Percentiles rank a stretch among this genome's conserved stretches.
These are phyloP conservation scores for Apteryx owenii DNA, from an alignment of 2,113 vertebrate genomes.

Conservation along the genomic window DNA sequence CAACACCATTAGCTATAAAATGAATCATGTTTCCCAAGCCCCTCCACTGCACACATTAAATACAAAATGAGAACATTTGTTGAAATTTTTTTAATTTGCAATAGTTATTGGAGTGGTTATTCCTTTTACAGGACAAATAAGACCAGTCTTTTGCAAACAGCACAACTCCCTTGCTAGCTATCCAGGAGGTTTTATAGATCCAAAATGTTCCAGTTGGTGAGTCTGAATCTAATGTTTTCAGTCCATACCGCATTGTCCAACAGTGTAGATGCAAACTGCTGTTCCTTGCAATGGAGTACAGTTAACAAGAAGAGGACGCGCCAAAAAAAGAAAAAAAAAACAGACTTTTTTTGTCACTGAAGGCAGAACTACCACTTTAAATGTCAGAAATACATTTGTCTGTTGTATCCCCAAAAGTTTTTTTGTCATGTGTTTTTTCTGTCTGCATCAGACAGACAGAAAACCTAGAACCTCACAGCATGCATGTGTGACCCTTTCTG, in stretches of 20 bases:
- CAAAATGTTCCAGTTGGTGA: not conserved
- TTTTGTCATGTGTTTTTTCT: not conserved
- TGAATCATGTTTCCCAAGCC: not conserved
- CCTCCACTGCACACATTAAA: not conserved
- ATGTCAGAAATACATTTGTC: not conserved
- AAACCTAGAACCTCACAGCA: not conserved
- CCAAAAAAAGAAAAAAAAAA: not conserved
- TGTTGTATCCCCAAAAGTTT: not conserved
- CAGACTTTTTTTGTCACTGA: not conserved
- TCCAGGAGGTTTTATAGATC: not conserved
- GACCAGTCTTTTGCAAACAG: not conserved
- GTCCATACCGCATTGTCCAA: not conserved
- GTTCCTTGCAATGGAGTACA: accelerated
- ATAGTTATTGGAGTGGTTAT: not conserved
- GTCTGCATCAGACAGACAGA: not conserved
- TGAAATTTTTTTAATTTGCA: not conserved
- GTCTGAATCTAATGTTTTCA: not conserved
- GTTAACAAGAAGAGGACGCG: not conserved
- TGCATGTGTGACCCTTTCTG: not conserved
- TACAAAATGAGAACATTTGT: not conserved
- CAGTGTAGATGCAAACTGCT: not conserved
- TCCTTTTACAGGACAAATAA: not conserved
- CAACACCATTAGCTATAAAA: not conserved
- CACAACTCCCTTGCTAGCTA: not conserved
- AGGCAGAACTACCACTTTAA: not conserved